Percentiles rank a stretch among this genome's conserved stretches.
Evolutionary conservation across 2,888 invertebrate genomes (phyloP).

Genomic region (Artemia sinica): DNA sequence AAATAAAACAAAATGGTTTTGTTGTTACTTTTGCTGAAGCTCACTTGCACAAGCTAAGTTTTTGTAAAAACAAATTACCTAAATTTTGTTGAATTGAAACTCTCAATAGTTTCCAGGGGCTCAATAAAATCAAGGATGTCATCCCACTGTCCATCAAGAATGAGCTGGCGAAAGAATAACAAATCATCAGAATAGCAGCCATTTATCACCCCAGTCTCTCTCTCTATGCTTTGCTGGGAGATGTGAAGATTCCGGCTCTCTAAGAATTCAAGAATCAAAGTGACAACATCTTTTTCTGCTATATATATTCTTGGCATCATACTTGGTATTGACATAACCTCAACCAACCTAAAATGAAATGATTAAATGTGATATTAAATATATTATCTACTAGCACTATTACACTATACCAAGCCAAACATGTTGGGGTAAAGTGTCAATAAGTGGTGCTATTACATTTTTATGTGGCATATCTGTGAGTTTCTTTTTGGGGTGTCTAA

Average conservation of each 20-base stretch:
- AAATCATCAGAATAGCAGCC: slow-evolving; percentile 84
- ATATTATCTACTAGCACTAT: no score
- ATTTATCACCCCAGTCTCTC: slow-evolving; percentile 87
- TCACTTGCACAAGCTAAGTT: no score
- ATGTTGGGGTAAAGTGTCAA: no score
- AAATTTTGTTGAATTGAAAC: slow-evolving; percentile 17
- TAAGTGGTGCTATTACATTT: no score
- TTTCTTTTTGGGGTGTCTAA: no score
- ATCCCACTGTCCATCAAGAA: slow-evolving; percentile 95
- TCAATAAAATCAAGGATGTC: slow-evolving; percentile 89
- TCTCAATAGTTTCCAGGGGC: slow-evolving; percentile 49
- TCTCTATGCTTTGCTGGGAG: slow-evolving; percentile 63
- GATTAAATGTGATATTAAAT: no score
- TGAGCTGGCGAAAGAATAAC: slow-evolving; percentile 77
- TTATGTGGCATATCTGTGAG: no score
- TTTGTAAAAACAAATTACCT: not conserved
- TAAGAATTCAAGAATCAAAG: slow-evolving; percentile 64
- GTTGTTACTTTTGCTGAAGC: no score
- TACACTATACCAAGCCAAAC: no score
- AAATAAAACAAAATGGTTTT: no score
- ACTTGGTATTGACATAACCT: no score
- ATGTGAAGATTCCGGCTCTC: slow-evolving; percentile 81
- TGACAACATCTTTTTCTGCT: slow-evolving; percentile 73
- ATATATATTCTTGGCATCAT: slow-evolving; percentile 31
- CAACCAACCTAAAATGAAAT: no score